phyloP scores from a whole-genome alignment of 2,888 invertebrate genomes.

The Sphaeridia pumilis region DNA sequence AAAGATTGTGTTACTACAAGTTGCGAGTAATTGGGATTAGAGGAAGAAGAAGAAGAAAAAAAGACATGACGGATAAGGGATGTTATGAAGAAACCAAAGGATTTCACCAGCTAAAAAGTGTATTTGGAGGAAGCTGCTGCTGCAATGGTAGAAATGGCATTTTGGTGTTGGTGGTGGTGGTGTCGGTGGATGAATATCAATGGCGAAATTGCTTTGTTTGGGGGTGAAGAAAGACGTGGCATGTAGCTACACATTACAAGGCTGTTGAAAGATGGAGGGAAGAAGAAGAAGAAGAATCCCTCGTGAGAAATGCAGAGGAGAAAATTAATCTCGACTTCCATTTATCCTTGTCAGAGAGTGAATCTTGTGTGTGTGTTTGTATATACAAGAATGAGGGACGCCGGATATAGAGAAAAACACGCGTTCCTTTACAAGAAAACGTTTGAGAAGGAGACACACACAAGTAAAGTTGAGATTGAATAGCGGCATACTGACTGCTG shows the following conservation, averaged over 20 bases:
- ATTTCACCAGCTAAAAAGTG: too few species aligned
- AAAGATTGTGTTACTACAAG: too few species aligned
- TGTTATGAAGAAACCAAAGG: not conserved
- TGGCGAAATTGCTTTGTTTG: not conserved
- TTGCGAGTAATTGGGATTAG: too few species aligned
- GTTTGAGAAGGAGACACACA: too few species aligned
- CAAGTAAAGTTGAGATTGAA: too few species aligned
- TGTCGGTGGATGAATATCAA: not conserved
- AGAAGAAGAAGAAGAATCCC: conserved; percentile 34
- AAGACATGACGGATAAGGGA: not conserved
- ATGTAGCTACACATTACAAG: not conserved
- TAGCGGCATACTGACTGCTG: too few species aligned
- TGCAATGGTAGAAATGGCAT: too few species aligned
- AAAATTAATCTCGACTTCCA: conserved; percentile 37
- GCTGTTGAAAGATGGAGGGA: conserved; percentile 13
- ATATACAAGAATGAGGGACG: too few species aligned
- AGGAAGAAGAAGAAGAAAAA: too few species aligned
- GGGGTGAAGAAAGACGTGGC: not conserved
- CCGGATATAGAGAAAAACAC: too few species aligned
- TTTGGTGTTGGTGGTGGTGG: not conserved
- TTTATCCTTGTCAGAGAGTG: conserved; percentile 36
- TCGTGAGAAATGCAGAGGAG: conserved; percentile 37
- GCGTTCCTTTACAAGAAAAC: too few species aligned
- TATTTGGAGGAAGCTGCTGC: not conserved
- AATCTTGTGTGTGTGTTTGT: too few species aligned